Evolutionary conservation across 1,140 invertebrate genomes (phyloP).

Genomic region (Belonocnema kinseyi): DNA sequence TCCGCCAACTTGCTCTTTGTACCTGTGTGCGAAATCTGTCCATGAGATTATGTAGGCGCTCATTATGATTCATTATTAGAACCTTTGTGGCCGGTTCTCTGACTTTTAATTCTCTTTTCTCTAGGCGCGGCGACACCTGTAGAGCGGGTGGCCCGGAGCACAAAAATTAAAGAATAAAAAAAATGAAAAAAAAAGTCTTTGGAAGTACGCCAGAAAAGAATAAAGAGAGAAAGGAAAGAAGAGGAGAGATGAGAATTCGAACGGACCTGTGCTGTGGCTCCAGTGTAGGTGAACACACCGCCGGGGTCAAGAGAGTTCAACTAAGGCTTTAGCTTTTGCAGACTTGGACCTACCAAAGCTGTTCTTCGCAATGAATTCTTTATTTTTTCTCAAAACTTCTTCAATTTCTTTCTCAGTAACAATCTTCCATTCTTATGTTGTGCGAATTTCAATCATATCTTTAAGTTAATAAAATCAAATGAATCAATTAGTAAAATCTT

Average conservation of each 20-base stretch:
- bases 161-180: slow-evolving; percentile 56
- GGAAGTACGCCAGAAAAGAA: slow-evolving; percentile 27
- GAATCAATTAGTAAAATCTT: too few species aligned
- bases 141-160: slow-evolving; percentile 49
- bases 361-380: slow-evolving; percentile 40
- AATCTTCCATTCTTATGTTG: too few species aligned
- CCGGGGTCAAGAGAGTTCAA: slow-evolving; percentile 66
- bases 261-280: slow-evolving; percentile 39
- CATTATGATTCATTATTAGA: slow-evolving; percentile 70
- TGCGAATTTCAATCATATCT: too few species aligned
- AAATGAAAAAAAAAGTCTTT: slow-evolving; percentile 51
- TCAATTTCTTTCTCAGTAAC: neutral
- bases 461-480: too few species aligned
- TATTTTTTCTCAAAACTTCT: neutral
- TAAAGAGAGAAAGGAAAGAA: slow-evolving; percentile 13
- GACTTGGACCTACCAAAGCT: slow-evolving; percentile 7
- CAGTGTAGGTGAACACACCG: slow-evolving; percentile 64
- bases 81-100: slow-evolving; percentile 62
- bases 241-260: slow-evolving; percentile 50
- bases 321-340: slow-evolving; percentile 23
- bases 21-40: slow-evolving; percentile 51
- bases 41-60: slow-evolving; percentile 46
- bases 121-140: slow-evolving; percentile 62
- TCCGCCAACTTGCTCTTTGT: slow-evolving; percentile 37
- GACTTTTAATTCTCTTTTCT: slow-evolving; percentile 52